Base-by-base conservation (phyloP, 1,140 invertebrate species). In the Drosophila lacteicornis region DNA sequence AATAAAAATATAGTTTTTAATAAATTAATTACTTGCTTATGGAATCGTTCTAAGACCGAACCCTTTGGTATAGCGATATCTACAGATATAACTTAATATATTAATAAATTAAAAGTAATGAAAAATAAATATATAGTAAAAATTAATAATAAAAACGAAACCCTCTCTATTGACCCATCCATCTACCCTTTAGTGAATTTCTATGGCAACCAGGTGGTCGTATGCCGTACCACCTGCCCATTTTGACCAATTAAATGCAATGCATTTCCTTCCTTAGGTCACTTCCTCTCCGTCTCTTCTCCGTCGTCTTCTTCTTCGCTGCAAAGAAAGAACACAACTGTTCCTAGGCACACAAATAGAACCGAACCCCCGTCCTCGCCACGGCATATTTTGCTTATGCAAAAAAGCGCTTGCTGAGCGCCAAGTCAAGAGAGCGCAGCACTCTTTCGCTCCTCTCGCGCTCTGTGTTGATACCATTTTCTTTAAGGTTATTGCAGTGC, bases 401-500 rank as follows among this genome's bases (percentile, higher is more conserved):
- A 85, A 85, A 69, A 62, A 75, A 68, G 53, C 43, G 50, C 70
- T 86, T 86, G 82, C 82, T 86, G 82, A 61, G 82, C 82, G 66
- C 82, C 82, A 86, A 86, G 82, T 78, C 68, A 56, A 55, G 77
- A 66, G 62, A 78, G 66, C 46, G 53, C 13, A 38, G 53, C 11
- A 43, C 53, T 57, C 58, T 55, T 38, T 33, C 36, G 47, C 55
- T 53, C 70, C 58, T 61, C 40, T 13, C 15, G 33, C 5, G 4
- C 25, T 43, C 36, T 38, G 27, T 60, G 51, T 70, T 83, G 80
- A 79, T 70, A 70, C 67, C 67, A 70, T 70, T 70, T 83, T 90
- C 79, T 82, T 82, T 88, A 88, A 88, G 84, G 84, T 88, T 88
- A 88, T 81, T 88, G 66, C 74, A 80, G 84, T 88, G 84, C 84